Base-by-base conservation (phyloP, 2,888 invertebrate species). In the Mellilla xanthometata region DNA sequence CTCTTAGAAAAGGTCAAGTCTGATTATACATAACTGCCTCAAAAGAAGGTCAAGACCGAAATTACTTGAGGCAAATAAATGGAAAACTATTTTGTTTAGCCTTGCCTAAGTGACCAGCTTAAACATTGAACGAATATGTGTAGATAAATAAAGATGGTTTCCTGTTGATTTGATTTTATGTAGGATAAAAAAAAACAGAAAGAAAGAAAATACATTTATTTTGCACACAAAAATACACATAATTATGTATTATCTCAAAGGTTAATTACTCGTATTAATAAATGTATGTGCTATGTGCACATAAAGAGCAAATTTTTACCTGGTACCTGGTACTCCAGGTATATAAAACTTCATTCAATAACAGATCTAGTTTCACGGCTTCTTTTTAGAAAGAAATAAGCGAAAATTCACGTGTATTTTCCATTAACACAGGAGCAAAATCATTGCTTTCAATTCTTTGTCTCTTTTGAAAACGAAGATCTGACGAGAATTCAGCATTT, bases 401-500 rank as follows among this genome's bases (percentile, higher is more conserved):
- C n/a, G 19, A 22, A 27, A 35, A 28, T 28, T 28, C 12, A 11
- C 6, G 12, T 33, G 22, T 8, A n/a, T n/a, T n/a, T n/a, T n/a
- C n/a, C 12, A 8, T 12, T 12, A 3, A 27, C 15, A 10, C 8
- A 15, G 15, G 26, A 27, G 13, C 7, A n/a, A n/a, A n/a, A n/a
- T n/a, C n/a, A n/a, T 12, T 9, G 12, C 24, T 24, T 24, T 24
- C 24, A 24, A 24, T 24, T 7, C 3, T 8, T 24, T n/a, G 23
- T 35, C 31, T 26, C 38, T 33, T 52, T 46, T 41, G 44, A 33
- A 29, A 46, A 40, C 33, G 33, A 23, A 30, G 38, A 44, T 34
- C 46, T 40, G 22, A 50, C 27, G 47, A 12, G 35, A 41, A 48
- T 43, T 28, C 33, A 29, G 41, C 24, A 44, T 54, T 36, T 45